Evolutionary conservation across 1,140 invertebrate species (phyloP).

Genomic region (Caenorhabditis brenneri): DNA sequence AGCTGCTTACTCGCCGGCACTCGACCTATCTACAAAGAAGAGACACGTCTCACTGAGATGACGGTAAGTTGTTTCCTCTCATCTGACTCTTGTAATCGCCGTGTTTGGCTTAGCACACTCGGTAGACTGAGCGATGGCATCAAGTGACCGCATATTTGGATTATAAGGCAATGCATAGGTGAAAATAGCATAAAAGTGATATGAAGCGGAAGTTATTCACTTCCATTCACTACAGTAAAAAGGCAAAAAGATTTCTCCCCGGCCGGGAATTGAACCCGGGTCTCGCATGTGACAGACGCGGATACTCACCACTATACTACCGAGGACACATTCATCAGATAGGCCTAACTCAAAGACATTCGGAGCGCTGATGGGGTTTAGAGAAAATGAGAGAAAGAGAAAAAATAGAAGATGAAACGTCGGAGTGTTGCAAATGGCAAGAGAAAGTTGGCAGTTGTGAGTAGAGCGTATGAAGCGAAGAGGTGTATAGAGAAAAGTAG

Average conservation of each 20-base stretch:
- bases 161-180: background rate
- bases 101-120: constrained; percentile 20
- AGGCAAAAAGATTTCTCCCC: constrained; percentile 52
- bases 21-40: constrained; percentile 19
- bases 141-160: background rate
- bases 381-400: background rate
- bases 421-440: background rate
- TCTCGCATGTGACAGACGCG: constrained; percentile 64
- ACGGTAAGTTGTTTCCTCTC: constrained; percentile 38
- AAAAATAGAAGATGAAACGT: background rate
- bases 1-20: constrained; percentile 9
- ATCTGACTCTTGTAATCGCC: constrained; percentile 27
- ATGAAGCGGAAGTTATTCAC: background rate
- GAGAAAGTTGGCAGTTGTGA: too few relatives aligned
- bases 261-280: constrained; percentile 65
- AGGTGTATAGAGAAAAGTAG: background rate
- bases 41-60: background rate
- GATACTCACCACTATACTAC: constrained; percentile 66
- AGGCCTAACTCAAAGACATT: background rate
- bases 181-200: background rate
- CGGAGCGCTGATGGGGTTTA: background rate
- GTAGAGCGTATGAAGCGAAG: too few relatives aligned
- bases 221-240: background rate
- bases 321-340: constrained; percentile 40
- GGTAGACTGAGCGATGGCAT: background rate